Conservation (phyloP, 2,797 vertebrate genomes). For the Enteromius mattozi region DNA sequence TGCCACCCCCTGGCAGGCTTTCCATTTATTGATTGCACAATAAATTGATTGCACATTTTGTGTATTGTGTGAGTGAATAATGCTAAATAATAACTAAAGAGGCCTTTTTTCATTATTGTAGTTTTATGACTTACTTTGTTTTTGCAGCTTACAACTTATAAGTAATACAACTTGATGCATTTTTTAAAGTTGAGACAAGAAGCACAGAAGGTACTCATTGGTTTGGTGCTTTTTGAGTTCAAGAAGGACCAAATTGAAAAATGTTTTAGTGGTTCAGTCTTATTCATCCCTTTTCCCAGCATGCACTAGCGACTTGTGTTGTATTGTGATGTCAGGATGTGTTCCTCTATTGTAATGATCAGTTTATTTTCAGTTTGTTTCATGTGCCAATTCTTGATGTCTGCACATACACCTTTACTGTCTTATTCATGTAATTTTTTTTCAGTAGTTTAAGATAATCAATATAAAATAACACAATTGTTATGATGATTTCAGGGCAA, state of each 20-base stretch:
- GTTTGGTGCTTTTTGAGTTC: neutral
- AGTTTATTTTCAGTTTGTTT: constrained; percentile 6
- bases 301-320: neutral
- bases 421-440: neutral
- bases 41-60: constrained; percentile 69
- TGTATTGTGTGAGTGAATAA: constrained; percentile 7
- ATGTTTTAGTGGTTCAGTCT: neutral
- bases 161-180: neutral
- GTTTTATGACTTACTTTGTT: neutral
- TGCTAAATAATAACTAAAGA: neutral
- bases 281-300: neutral
- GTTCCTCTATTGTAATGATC: constrained; percentile 3
- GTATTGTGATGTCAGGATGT: constrained; percentile 8
- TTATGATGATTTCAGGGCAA: neutral
- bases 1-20: constrained; percentile 72
- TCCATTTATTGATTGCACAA: constrained; percentile 61
- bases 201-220: neutral
- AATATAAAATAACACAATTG: neutral
- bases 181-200: neutral
- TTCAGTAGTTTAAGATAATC: neutral
- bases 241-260: neutral
- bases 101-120: neutral
- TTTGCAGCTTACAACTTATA: neutral
- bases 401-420: neutral
- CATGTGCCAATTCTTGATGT: neutral